These are phyloP conservation scores for Mellilla xanthometata DNA, from an alignment of 2,888 invertebrate genomes.

Conservation along the genomic window DNA sequence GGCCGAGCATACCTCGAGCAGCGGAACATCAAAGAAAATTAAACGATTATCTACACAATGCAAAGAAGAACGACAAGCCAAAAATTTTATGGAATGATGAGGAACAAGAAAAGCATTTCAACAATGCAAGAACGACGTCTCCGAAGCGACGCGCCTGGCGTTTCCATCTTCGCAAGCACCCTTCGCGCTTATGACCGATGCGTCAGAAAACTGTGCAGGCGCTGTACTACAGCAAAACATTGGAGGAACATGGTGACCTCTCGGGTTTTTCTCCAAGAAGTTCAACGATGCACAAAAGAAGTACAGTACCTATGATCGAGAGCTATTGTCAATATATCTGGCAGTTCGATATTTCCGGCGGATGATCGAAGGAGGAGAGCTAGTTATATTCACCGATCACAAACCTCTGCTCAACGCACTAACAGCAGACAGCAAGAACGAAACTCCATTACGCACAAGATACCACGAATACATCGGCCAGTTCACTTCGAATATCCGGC, in stretches of 20 bases:
- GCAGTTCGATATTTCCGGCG: not conserved
- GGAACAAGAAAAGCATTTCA: not conserved
- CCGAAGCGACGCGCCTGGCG: not conserved
- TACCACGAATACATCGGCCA: not conserved
- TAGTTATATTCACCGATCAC: not conserved
- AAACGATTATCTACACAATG: not conserved
- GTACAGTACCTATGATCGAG: too few species aligned
- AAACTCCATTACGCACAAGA: not conserved
- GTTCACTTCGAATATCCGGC: not conserved
- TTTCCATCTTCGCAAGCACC: too few species aligned
- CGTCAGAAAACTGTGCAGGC: too few species aligned
- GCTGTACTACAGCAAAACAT: too few species aligned
- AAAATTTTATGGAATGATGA: not conserved
- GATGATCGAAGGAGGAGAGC: not conserved
- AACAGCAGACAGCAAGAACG: constrained; percentile 3
- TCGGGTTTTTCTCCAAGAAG: too few species aligned
- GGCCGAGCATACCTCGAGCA: too few species aligned
- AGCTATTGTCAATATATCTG: too few species aligned
- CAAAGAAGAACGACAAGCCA: not conserved
- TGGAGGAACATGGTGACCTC: too few species aligned
- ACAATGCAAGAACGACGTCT: not conserved
- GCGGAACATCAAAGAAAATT: too few species aligned
- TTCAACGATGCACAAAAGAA: too few species aligned
- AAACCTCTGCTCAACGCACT: not conserved
- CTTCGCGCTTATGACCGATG: too few species aligned